Percentiles rank a stretch among this genome's conserved stretches.
Evolutionary conservation across 1,140 invertebrate species (phyloP).

Genomic region (Caerostris darwini): DNA sequence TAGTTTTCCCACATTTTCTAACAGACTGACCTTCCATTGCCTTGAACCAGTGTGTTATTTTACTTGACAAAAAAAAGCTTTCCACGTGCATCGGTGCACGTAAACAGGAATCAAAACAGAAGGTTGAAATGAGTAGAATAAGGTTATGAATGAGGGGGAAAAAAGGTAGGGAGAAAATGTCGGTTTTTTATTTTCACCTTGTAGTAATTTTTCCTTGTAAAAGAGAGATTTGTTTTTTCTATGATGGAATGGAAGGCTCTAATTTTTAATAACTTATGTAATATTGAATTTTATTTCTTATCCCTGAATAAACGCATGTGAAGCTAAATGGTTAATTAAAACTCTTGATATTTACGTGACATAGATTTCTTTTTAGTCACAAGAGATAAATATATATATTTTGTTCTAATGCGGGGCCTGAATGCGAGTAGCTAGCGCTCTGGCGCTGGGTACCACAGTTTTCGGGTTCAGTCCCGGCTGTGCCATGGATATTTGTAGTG

Average conservation of each 20-base stretch:
- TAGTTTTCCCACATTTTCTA: constrained; percentile 27
- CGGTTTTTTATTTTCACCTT: not conserved
- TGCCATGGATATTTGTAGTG: no score
- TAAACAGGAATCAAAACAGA: constrained; percentile 3
- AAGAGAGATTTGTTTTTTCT: not conserved
- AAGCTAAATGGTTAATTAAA: no score
- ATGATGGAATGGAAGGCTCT: not conserved
- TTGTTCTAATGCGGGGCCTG: no score
- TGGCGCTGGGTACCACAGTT: no score
- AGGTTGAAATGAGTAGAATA: not conserved
- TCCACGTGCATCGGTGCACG: constrained; percentile 6
- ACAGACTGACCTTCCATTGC: constrained; percentile 1
- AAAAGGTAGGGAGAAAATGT: not conserved
- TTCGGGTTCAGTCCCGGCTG: no score
- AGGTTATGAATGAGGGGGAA: not conserved
- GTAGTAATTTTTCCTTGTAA: no score
- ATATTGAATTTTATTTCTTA: not conserved
- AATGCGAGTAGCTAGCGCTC: no score
- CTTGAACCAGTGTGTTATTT: constrained; percentile 12
- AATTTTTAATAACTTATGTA: not conserved
- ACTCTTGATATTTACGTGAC: no score
- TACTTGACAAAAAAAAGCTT: not conserved
- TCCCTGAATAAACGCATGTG: not conserved
- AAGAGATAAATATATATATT: no score
- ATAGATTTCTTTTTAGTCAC: no score